These are phyloP conservation scores for Crambe crambe DNA, from an alignment of 37 sponge, comb jelly and placozoan species.

Conservation along the genomic window DNA sequence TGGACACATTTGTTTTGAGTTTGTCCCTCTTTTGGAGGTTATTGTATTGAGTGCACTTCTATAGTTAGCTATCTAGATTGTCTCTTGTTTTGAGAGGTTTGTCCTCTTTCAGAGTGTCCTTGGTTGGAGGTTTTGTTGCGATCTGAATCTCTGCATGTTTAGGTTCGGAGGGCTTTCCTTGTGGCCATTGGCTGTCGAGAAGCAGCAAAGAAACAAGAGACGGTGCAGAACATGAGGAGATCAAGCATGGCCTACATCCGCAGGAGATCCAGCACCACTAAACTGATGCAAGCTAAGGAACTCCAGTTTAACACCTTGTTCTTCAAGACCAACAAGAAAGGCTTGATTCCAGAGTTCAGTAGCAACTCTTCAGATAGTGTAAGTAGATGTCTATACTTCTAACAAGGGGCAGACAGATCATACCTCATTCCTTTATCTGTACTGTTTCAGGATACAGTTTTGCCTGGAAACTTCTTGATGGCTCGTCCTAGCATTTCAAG, in stretches of 20 bases:
- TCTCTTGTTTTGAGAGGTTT: too few species aligned
- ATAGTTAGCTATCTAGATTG: too few species aligned
- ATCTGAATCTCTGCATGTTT: neutral
- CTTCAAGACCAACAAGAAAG: neutral
- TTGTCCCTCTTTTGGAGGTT: too few species aligned
- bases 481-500: neutral
- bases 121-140: too few species aligned
- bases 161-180: slow-evolving; percentile 61
- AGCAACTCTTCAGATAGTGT: neutral
- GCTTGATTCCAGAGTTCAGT: neutral
- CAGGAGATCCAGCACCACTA: neutral
- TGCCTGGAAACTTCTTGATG: neutral
- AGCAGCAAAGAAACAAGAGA: slow-evolving; percentile 29
- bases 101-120: too few species aligned
- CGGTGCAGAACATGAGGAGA: neutral
- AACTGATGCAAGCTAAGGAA: neutral
- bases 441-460: too few species aligned
- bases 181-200: slow-evolving; percentile 29
- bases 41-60: too few species aligned
- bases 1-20: neutral
- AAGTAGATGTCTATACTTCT: too few species aligned
- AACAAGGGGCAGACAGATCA: too few species aligned
- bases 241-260: neutral
- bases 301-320: slow-evolving; percentile 1
- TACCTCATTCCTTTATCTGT: too few species aligned